Percentiles rank a stretch among this genome's conserved stretches.
These are phyloP conservation scores for Oenanthe melanoleuca DNA, from an alignment of 2,113 vertebrate genomes.

Conservation along the genomic window DNA sequence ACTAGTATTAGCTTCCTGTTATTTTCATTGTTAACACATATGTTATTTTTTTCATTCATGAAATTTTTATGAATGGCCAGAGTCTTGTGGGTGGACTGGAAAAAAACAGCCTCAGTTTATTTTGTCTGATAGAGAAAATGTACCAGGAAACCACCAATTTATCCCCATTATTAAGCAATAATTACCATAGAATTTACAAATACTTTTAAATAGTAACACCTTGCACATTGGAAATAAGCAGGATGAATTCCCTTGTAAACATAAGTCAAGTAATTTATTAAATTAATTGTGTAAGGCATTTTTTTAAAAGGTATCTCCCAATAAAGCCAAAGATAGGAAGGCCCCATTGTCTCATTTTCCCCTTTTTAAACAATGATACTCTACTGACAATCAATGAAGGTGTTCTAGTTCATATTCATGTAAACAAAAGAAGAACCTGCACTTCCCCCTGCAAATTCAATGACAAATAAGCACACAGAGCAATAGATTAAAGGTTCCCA, in stretches of 20 bases:
- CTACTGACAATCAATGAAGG: neutral
- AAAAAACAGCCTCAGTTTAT: neutral
- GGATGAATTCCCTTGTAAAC: neutral
- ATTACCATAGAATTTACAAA: neutral
- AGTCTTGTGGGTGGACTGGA: neutral
- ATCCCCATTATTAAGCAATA: neutral
- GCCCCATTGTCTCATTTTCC: neutral
- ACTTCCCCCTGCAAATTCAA: neutral
- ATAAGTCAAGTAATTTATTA: neutral
- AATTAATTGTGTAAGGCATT: accelerated
- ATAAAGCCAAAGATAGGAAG: neutral
- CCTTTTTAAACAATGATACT: neutral
- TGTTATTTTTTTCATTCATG: neutral
- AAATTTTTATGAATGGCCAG: neutral
- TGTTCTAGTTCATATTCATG: neutral
- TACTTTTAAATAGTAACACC: neutral
- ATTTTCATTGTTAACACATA: neutral
- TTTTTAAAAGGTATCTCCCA: neutral
- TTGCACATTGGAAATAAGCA: neutral
- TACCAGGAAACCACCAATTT: neutral
- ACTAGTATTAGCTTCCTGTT: neutral
- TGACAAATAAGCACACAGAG: slow-evolving; percentile 19
- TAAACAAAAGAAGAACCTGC: neutral
- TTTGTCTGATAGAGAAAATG: neutral
- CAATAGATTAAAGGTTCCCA: neutral